Base-by-base conservation (phyloP, 37 sponge, comb jelly and placozoan species). In the Cladorhizidae sp. region DNA sequence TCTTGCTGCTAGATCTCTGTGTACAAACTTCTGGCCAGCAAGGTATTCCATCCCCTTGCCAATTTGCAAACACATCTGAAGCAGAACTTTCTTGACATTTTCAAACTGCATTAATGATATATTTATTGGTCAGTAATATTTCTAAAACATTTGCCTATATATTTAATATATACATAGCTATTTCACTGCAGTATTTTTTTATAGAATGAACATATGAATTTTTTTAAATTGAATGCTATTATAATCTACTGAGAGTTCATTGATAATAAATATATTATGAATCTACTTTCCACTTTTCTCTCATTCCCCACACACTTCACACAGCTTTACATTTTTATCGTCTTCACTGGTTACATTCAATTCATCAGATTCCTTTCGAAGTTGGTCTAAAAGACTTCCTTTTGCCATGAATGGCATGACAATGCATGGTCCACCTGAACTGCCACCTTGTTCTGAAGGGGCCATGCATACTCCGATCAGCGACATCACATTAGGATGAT, bases 1-100 rank as follows among this genome's bases (percentile, higher is more conserved):
- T 31, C 83, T 72, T 72, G 83, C 83, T 29, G 83, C 83, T 23
- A 82, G 74, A 73, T 82, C 83, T 50, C 83, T 70, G 45, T 82
- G 83, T 12, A 80, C 51, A 68, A 80, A 58, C 58, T 51, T 68
- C 52, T 25, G 28, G 22, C 37, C 22, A 39, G 71, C 68, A 5
- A 80, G 39, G 35, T 80, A 80, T n/a, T 70, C 81, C 81, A 80
- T 80, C 36, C 81, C 81, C 45, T 68, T 80, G 52, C 72, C 81
- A 69, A 80, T 50, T 51, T 80, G 72, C 3, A 58, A 52, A 45
- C 83, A 70, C 15, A 73, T 58, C 29, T 82, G 55, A 56, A 82
- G 39, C 22, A 73, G 75, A 21, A 22, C 12, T 37, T 32, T 61
- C 49, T 57, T 29, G 9, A 63, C 43, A 62, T 37, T 32, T 35